Conservation (phyloP, 1,140 invertebrate species). For the Penaeus vannamei region DNA sequence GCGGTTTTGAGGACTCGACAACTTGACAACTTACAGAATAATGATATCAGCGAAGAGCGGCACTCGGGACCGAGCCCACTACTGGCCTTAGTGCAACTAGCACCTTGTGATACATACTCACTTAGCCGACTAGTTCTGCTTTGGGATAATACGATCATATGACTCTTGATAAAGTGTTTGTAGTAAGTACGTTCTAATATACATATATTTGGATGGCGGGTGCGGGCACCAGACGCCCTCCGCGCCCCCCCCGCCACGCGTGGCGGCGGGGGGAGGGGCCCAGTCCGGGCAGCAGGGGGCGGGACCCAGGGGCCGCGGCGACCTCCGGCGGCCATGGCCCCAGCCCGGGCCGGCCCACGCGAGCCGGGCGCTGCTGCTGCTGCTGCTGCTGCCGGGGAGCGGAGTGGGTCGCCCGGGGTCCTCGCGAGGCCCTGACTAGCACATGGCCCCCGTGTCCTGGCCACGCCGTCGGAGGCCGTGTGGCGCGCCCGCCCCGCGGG, state of each 20-base stretch:
- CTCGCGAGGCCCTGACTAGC: slow-evolving; percentile 56
- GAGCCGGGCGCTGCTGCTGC: neutral
- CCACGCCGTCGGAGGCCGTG: slow-evolving; percentile 42
- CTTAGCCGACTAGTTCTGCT: slow-evolving; percentile 58
- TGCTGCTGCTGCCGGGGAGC: slow-evolving; percentile 31
- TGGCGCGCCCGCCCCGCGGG: slow-evolving; percentile 33
- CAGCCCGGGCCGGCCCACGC: neutral
- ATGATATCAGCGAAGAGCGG: slow-evolving; percentile 47
- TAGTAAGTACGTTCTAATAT: slow-evolving; percentile 62
- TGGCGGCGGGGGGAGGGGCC: slow-evolving; percentile 32
- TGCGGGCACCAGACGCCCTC: slow-evolving; percentile 41
- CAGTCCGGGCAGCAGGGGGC: slow-evolving; percentile 20
- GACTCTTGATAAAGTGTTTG: slow-evolving; percentile 52
- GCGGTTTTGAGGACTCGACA: slow-evolving; percentile 64
- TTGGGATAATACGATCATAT: slow-evolving; percentile 51
- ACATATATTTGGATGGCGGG: slow-evolving; percentile 63
- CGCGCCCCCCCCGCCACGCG: slow-evolving; percentile 34
- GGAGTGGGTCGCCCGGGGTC: slow-evolving; percentile 48
- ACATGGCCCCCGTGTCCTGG: slow-evolving; percentile 48
- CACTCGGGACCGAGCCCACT: slow-evolving; percentile 22
- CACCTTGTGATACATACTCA: slow-evolving; percentile 59
- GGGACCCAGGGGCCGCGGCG: slow-evolving; percentile 18
- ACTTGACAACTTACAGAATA: slow-evolving; percentile 52
- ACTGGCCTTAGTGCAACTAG: slow-evolving; percentile 60
- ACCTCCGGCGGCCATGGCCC: neutral